Percentiles rank a stretch among this genome's conserved stretches.
Evolutionary conservation across 2,797 vertebrate genomes (phyloP).

Genomic region (Poeciliopsis turneri): DNA sequence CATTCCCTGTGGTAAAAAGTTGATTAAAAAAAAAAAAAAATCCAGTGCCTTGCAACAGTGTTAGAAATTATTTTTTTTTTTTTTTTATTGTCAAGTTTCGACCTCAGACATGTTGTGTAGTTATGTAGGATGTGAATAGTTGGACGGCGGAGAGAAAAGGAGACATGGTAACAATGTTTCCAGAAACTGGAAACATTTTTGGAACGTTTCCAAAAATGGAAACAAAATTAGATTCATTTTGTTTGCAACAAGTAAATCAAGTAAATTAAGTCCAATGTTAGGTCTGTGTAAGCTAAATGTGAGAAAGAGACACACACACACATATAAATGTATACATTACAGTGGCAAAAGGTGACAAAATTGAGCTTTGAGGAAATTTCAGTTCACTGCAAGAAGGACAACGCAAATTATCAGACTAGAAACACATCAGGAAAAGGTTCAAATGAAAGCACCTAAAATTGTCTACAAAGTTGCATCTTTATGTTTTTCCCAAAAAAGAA

Average conservation of each 20-base stretch:
- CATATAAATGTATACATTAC: no score
- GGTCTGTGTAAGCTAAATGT: no score
- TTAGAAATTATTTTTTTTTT: not conserved
- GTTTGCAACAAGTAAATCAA: no score
- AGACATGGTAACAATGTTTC: not conserved
- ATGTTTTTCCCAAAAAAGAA: not conserved
- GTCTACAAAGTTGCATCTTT: not conserved
- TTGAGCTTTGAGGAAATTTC: not conserved
- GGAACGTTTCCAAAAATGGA: no score
- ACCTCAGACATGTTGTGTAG: not conserved
- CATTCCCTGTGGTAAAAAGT: not conserved
- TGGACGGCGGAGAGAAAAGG: not conserved
- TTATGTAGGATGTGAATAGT: not conserved
- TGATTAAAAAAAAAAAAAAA: not conserved
- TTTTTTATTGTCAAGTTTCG: not conserved
- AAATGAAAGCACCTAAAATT: not conserved
- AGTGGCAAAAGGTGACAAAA: no score
- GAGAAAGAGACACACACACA: no score
- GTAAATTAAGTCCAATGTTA: no score
- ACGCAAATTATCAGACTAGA: not conserved
- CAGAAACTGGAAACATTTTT: no score
- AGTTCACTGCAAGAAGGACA: not conserved
- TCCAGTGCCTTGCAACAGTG: not conserved
- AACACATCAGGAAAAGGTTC: not conserved
- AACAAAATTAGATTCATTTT: no score